phyloP scores from a whole-genome alignment of 1,140 invertebrate species.

The Callitettix versicolor region DNA sequence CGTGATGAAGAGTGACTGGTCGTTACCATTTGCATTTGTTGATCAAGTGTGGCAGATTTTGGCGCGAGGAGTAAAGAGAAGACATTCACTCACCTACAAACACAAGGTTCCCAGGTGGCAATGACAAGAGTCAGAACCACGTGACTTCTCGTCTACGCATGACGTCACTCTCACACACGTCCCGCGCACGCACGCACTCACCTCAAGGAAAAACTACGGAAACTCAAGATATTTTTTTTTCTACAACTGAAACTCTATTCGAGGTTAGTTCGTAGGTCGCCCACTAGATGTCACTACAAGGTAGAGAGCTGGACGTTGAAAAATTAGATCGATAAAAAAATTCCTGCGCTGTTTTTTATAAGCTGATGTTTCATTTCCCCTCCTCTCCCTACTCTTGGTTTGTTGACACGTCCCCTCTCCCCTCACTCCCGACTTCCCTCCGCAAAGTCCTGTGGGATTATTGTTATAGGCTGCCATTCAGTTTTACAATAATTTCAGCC shows the following conservation, averaged over 20 bases:
- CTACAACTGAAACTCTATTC: neutral
- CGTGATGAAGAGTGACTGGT: no score
- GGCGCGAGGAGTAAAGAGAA: no score
- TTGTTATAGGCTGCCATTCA: no score
- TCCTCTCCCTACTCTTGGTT: neutral
- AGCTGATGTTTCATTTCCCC: slow-evolving; percentile 24
- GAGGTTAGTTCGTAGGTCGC: slow-evolving; percentile 8
- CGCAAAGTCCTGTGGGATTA: neutral
- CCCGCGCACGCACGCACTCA: slow-evolving; percentile 6
- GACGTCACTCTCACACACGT: slow-evolving; percentile 7
- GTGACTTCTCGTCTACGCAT: slow-evolving; percentile 9
- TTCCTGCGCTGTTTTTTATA: slow-evolving; percentile 29
- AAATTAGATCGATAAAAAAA: slow-evolving; percentile 28
- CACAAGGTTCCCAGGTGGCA: no score
- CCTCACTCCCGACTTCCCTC: neutral
- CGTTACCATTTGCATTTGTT: no score
- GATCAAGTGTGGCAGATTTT: no score
- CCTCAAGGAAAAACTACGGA: slow-evolving; percentile 13
- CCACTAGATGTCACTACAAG: slow-evolving; percentile 6
- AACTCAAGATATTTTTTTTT: slow-evolving; percentile 11
- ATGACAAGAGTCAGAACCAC: neutral
- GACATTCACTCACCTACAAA: no score
- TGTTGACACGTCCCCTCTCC: neutral
- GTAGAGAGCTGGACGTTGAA: slow-evolving; percentile 11
- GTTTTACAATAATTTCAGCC: no score